phyloP scores from a whole-genome alignment of 1,140 invertebrate species.

The Megalopta genalis region DNA sequence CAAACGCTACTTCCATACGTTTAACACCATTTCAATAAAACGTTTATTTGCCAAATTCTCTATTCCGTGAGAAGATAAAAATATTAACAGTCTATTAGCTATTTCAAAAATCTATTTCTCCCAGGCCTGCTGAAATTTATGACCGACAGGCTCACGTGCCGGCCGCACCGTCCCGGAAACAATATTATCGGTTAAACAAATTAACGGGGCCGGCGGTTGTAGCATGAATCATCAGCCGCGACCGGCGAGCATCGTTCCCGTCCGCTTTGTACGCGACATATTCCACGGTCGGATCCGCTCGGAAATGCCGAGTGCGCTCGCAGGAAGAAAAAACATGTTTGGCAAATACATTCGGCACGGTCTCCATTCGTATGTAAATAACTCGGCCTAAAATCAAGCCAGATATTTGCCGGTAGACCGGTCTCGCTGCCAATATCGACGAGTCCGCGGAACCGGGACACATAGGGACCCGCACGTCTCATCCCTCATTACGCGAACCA shows the following conservation, averaged over 20 bases:
- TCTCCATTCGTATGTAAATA: conserved; percentile 60
- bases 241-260: background rate
- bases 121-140: too few species aligned
- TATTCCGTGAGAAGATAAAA: too few species aligned
- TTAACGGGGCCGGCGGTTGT: conserved; percentile 12
- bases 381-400: conserved; percentile 55
- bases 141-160: too few species aligned
- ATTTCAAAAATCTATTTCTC: too few species aligned
- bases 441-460: conserved; percentile 34
- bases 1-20: too few species aligned
- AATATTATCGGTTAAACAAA: conserved; percentile 31
- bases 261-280: conserved; percentile 22
- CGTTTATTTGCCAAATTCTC: too few species aligned
- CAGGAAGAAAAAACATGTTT: conserved; percentile 13
- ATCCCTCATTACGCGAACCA: conserved; percentile 15
- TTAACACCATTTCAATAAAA: too few species aligned
- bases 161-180: conserved; percentile 9
- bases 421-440: conserved; percentile 64
- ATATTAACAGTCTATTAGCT: too few species aligned
- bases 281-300: conserved; percentile 1
- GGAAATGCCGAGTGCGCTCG: conserved; percentile 31
- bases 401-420: conserved; percentile 44
- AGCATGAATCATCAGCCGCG: conserved; percentile 9
- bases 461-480: background rate
- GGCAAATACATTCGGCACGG: conserved; percentile 39